Percentiles rank a stretch among this genome's conserved stretches.
These are phyloP conservation scores for Crocodylus rhombifer DNA, from an alignment of 2,797 vertebrate genomes.

Conservation along the genomic window DNA sequence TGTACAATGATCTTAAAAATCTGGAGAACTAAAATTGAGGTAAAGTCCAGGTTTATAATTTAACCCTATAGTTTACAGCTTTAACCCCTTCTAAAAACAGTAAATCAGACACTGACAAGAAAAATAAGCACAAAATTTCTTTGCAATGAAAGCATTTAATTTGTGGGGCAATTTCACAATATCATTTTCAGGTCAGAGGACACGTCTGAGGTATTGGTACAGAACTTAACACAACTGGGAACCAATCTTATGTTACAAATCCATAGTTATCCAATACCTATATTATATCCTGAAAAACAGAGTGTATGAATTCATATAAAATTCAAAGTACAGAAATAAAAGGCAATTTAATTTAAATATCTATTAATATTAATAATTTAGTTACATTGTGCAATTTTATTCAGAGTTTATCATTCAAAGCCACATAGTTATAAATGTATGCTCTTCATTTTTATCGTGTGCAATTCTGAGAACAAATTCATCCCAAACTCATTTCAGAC, in stretches of 20 bases:
- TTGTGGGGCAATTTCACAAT: background rate
- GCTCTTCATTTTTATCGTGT: background rate
- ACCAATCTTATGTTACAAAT: no score
- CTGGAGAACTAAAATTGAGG: background rate
- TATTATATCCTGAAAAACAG: background rate
- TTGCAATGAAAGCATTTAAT: background rate
- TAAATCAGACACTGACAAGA: background rate
- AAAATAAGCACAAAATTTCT: background rate
- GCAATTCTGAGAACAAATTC: background rate
- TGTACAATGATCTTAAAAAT: rapidly evolving
- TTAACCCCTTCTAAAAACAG: no score
- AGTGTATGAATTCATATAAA: background rate
- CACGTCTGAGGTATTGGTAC: background rate
- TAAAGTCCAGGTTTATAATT: background rate
- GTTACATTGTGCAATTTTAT: background rate
- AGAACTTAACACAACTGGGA: background rate
- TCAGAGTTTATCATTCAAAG: background rate
- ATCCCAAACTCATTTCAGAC: no score
- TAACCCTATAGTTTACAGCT: no score
- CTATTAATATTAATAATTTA: slow-evolving; percentile 1
- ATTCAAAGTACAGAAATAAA: background rate
- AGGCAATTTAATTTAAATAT: background rate
- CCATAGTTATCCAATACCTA: background rate
- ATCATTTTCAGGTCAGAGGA: background rate
- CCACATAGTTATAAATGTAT: background rate